These are phyloP conservation scores for Micromesistius poutassou DNA, from an alignment of 2,797 vertebrate genomes.

Conservation along the genomic window DNA sequence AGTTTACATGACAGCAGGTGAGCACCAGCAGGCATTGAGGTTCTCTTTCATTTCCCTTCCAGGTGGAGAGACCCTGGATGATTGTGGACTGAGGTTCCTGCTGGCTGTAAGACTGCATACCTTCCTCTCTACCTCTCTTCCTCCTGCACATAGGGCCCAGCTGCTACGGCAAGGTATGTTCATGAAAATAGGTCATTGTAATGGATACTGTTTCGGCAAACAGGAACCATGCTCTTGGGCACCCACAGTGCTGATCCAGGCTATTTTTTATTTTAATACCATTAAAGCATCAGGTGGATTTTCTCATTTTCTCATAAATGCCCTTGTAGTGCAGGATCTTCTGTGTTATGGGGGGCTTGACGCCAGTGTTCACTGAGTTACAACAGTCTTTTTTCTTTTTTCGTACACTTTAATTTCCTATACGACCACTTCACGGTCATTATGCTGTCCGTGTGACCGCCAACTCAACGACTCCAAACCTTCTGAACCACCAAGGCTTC, in stretches of 20 bases:
- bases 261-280: background rate
- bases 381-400: background rate
- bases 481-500: background rate
- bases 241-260: background rate
- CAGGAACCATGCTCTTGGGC: background rate
- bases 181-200: background rate
- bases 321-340: background rate
- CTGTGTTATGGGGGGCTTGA: background rate
- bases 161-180: constrained; percentile 88
- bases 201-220: background rate
- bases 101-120: constrained; percentile 93
- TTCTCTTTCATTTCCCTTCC: constrained; percentile 12
- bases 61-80: constrained; percentile 97
- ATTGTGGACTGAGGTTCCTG: constrained; percentile 94
- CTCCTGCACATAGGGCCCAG: constrained; percentile 85
- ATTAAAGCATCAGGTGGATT: background rate
- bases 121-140: constrained; percentile 91
- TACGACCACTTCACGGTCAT: background rate
- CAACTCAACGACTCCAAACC: background rate
- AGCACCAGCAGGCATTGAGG: constrained; percentile 1
- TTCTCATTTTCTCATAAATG: background rate
- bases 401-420: background rate
- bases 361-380: background rate
- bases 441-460: background rate
- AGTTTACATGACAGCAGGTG: constrained; percentile 2